These are phyloP conservation scores for Morelia viridis DNA, from an alignment of 2,797 vertebrate genomes.

Conservation along the genomic window DNA sequence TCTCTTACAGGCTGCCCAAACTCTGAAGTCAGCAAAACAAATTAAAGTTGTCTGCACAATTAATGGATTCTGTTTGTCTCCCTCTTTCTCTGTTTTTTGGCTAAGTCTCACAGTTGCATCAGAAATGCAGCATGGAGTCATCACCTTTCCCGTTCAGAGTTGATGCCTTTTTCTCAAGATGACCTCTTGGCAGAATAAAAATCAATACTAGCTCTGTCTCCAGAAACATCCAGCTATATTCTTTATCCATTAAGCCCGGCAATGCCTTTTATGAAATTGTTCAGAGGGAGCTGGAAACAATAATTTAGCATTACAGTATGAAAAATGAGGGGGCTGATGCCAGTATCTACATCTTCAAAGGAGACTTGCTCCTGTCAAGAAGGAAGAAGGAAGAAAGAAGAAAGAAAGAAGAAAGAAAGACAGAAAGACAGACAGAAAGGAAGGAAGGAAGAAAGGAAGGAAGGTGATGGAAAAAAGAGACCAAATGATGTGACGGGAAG, in stretches of 20 bases:
- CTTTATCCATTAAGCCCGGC: slow-evolving; percentile 51
- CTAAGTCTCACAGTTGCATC: not conserved
- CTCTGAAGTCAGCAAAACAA: slow-evolving; percentile 42
- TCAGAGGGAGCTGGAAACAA: slow-evolving; percentile 40
- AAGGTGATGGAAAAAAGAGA: too few relatives aligned
- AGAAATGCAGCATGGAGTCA: slow-evolving; percentile 21
- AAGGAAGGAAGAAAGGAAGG: too few relatives aligned
- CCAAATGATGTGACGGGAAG: not conserved
- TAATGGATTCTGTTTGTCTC: slow-evolving; percentile 13
- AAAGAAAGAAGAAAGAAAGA: not conserved
- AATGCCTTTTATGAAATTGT: slow-evolving; percentile 62
- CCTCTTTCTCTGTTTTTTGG: not conserved
- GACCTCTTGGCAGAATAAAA: slow-evolving; percentile 55
- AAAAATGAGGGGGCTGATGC: slow-evolving; percentile 26
- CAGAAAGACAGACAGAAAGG: not conserved
- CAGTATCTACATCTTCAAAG: not conserved
- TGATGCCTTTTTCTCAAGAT: slow-evolving; percentile 48
- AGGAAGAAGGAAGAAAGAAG: not conserved
- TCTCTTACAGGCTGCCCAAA: slow-evolving; percentile 2
- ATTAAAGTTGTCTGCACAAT: slow-evolving; percentile 20
- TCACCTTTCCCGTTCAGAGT: slow-evolving; percentile 27
- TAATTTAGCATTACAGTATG: slow-evolving; percentile 40
- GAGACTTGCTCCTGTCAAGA: slow-evolving; percentile 12
- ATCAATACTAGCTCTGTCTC: slow-evolving; percentile 52
- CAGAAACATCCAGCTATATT: slow-evolving; percentile 40